Percentiles rank a stretch among this genome's conserved stretches.
Conservation (phyloP, 1,140 invertebrate genomes). For the Cryptotermes secundus region DNA sequence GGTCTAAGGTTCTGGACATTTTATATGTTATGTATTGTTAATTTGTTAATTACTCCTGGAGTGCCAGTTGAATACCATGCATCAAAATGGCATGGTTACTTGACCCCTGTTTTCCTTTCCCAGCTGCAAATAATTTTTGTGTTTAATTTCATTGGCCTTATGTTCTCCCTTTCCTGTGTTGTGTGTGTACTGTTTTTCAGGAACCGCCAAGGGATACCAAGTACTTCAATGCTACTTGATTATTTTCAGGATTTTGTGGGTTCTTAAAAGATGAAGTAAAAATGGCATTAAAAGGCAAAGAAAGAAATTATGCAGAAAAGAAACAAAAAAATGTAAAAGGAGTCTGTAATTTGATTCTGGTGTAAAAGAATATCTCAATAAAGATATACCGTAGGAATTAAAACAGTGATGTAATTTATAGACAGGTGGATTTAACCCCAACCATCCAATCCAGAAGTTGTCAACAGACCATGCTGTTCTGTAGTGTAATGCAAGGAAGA, state of each 20-base stretch:
- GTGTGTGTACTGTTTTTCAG: constrained; percentile 11
- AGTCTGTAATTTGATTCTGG: background rate
- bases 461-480: too few species aligned
- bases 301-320: background rate
- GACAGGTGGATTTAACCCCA: too few species aligned
- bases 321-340: constrained; percentile 4
- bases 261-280: background rate
- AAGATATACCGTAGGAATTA: constrained; percentile 1
- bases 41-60: background rate
- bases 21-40: background rate
- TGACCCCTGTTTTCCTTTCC: background rate
- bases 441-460: too few species aligned
- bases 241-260: constrained; percentile 6
- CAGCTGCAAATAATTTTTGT: background rate
- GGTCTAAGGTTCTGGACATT: background rate
- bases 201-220: constrained; percentile 7
- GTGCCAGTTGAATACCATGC: background rate
- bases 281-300: background rate
- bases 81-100: background rate
- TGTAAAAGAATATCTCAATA: constrained; percentile 19
- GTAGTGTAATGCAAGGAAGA: too few species aligned
- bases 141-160: background rate
- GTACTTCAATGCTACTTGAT: background rate
- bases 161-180: background rate
- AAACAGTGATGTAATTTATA: background rate